Base-by-base conservation (phyloP, 2,888 invertebrate genomes). In the Papilio demoleus region DNA sequence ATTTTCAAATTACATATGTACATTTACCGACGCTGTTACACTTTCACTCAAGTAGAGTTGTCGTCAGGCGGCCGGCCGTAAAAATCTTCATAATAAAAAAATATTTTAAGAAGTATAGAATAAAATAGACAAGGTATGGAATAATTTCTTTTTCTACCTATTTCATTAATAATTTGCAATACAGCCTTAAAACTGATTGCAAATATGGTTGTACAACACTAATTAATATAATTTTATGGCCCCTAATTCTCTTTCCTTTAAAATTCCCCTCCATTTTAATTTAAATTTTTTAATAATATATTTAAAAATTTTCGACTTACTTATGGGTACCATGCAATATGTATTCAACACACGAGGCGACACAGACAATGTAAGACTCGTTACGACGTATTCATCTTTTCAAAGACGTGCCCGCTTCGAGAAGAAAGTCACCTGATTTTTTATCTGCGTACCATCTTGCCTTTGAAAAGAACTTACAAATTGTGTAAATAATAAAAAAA, bases 381-480 rank as follows among this genome's bases (percentile, higher is more conserved):
- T 69, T 65, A 61, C 38, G 42, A 36, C 34, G 11, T 53, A 53
- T 69, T 61, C 61, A 36, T 22, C 53, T 42, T 53, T 24, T 62
- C 59, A 69, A 53, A 40, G 42, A 59, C 50, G 19, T 47, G 50
- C 24, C 56, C 24, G 24, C 61, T 42, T 53, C 19, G 19, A 53
- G 42, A 65, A 42, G 68, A 69, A 69, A 69, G 69, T 69, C n/a
- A 47, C 47, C 42, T 60, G 17, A 61, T 63, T 61, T 38, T 63
- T 22, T 63, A 19, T 22, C 19, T 38, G 22, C 38, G 4, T 59
- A 14, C 22, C 59, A 59, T 56, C n/a, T 27, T 8, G 27, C 6
- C 14, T 31, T 56, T 31, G 53, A 31, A 27, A 53, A 22, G 27
- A n/a, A 14, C 2, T 27, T 27, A 56, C 53, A 22, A 47, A 8